These are phyloP conservation scores for Pipistrellus kuhlii DNA, from an alignment of 2,797 vertebrate species.

Conservation along the genomic window DNA sequence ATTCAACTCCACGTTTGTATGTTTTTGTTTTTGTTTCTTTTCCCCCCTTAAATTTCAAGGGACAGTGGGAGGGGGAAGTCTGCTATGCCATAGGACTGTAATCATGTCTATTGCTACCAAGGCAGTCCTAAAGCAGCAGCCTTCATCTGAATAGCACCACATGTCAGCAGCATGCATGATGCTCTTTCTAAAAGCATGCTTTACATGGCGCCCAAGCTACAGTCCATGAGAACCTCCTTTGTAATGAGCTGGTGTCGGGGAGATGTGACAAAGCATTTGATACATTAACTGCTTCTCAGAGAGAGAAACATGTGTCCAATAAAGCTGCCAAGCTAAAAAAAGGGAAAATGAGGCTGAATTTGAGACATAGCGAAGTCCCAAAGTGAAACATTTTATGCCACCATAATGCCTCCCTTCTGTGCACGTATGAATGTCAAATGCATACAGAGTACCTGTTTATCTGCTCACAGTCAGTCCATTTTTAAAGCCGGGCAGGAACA, in stretches of 20 bases:
- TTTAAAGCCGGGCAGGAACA: constrained; percentile 73
- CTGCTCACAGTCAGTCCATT: constrained; percentile 69
- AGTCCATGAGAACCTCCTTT: constrained; percentile 7
- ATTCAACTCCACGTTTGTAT: background rate
- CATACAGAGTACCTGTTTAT: constrained; percentile 75
- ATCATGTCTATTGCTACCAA: background rate
- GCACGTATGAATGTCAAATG: constrained; percentile 31
- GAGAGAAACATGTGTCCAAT: constrained; percentile 68
- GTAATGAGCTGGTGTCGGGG: background rate
- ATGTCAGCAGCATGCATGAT: background rate
- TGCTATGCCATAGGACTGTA: background rate
- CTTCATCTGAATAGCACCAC: background rate
- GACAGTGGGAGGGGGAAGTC: accelerated
- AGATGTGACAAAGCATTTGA: constrained; percentile 60
- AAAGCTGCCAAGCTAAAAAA: constrained; percentile 50
- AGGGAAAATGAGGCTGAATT: background rate
- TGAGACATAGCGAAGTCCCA: constrained; percentile 52
- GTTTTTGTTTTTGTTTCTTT: background rate
- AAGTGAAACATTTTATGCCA: constrained; percentile 46
- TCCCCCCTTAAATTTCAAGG: background rate
- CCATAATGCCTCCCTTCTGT: constrained; percentile 39
- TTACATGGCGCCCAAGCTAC: background rate
- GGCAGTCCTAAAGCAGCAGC: background rate
- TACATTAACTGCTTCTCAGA: constrained; percentile 68
- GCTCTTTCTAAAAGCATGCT: background rate